These are phyloP conservation scores for Perca schrenkii DNA, from an alignment of 2,113 vertebrate genomes.

Conservation along the genomic window DNA sequence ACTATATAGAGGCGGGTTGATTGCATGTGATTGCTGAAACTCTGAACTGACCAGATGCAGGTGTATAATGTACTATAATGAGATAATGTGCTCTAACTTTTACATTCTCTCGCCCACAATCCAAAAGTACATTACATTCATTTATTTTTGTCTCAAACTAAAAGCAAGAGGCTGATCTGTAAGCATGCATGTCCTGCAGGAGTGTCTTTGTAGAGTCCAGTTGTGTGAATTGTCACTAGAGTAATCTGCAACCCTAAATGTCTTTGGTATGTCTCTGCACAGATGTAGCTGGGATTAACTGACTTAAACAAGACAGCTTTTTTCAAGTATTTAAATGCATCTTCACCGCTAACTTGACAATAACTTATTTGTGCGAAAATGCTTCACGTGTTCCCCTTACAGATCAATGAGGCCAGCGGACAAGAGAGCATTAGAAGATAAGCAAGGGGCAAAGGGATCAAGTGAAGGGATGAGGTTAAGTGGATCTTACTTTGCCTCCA, in stretches of 20 bases:
- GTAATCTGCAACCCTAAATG: not conserved
- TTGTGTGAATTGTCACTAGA: not conserved
- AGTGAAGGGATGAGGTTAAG: slow-evolving; percentile 61
- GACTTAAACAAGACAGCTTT: slow-evolving; percentile 14
- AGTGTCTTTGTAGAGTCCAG: not conserved
- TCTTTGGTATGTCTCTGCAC: not conserved
- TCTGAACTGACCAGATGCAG: not conserved
- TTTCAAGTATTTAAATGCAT: slow-evolving; percentile 7
- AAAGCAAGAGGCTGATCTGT: not conserved
- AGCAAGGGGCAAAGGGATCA: slow-evolving; percentile 46
- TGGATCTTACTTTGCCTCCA: slow-evolving; percentile 98
- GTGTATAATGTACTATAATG: not conserved
- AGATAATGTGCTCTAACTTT: not conserved
- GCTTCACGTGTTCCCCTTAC: slow-evolving; percentile 30
- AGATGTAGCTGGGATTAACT: not conserved
- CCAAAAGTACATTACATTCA: not conserved
- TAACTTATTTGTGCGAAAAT: slow-evolving; percentile 11
- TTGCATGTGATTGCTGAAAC: not conserved
- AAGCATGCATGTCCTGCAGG: not conserved
- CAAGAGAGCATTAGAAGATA: slow-evolving; percentile 52
- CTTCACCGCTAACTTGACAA: not conserved
- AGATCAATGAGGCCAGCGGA: slow-evolving; percentile 28
- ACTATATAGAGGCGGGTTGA: not conserved
- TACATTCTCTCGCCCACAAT: not conserved
- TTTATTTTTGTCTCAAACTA: not conserved